These are phyloP conservation scores for Argopecten irradians DNA, from an alignment of 1,140 invertebrate species.

Conservation along the genomic window DNA sequence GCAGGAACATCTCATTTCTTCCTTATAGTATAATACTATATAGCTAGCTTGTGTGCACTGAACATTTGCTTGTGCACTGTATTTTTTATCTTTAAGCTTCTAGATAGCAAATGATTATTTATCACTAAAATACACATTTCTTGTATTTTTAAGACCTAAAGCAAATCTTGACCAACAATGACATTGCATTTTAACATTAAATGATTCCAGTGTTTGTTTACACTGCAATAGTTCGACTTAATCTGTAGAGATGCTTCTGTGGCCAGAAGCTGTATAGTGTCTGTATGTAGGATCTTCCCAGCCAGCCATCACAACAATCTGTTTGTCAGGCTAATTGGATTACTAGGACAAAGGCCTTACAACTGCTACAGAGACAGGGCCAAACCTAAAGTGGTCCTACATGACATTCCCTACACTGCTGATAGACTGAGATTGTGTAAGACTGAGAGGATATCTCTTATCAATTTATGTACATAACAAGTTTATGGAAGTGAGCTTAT, in stretches of 20 bases:
- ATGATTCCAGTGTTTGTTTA: background rate
- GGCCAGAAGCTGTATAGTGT: background rate
- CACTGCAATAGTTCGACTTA: background rate
- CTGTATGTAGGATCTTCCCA: background rate
- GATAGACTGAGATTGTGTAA: background rate
- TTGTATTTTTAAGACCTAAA: too few species aligned
- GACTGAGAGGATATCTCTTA: background rate
- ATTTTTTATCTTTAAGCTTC: too few species aligned
- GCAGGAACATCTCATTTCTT: too few species aligned
- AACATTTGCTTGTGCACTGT: too few species aligned
- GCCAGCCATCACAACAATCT: background rate
- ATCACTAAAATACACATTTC: too few species aligned
- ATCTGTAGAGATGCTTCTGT: background rate
- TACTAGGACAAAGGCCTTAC: background rate
- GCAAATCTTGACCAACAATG: background rate
- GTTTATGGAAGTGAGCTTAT: background rate
- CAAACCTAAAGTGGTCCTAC: background rate
- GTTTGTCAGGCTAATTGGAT: slow-evolving; percentile 6
- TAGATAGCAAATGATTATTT: too few species aligned
- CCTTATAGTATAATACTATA: too few species aligned
- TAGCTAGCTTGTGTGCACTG: too few species aligned
- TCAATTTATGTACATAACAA: background rate
- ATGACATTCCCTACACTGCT: background rate
- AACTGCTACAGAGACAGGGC: background rate
- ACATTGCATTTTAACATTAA: background rate